Evolutionary conservation across 2,797 vertebrate species (phyloP), one percentile per base, ranked within the genome.

Genomic region (Cirrhinus molitorella): DNA sequence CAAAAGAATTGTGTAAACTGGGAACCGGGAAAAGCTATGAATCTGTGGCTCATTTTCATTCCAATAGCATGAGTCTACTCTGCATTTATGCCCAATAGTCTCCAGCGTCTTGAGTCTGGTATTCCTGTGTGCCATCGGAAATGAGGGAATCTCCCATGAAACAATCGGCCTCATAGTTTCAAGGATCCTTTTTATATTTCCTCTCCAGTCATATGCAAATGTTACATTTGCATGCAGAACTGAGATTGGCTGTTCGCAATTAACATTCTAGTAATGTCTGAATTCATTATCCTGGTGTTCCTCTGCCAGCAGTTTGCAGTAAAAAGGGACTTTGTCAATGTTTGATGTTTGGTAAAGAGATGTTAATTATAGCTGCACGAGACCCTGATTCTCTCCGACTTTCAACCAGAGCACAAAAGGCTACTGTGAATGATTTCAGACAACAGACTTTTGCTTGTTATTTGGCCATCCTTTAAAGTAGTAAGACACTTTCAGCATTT

Each of bases 261-360:
- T 95, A 94, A 93, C 93, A 94, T 95, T 95, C 94, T 89, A 91
- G 89, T 91, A 93, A 92, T 89, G 92, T 94, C 88, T 92, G 93
- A 94, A 93, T 95, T 93, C 90, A 92, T 94, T 94, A 94, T 93
- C 93, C 92, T 74, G 84, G 87, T 90, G 90, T 92, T 94, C 94
- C 95, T 94, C 94, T 95, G 94, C 94, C 96, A 95, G 94, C 92
- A 93, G 92, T 84, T 93, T 93, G 90, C 91, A 93, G 92, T 95
- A 95, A 96, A 96, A 96, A 94, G 95, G 89, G 93, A 94, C 95
- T 96, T 96, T 96, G 95, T 96, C 93, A 94, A 92, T 95, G 93
- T 96, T 94, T 95, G 93, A 94, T 93, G 88, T 91, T 91, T 88
- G 91, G 86, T 91, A 89, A 93, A 89, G 88, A 89, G 81, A 92